These are phyloP conservation scores for Sula dactylatra DNA, from an alignment of 2,113 vertebrate species.

Conservation along the genomic window DNA sequence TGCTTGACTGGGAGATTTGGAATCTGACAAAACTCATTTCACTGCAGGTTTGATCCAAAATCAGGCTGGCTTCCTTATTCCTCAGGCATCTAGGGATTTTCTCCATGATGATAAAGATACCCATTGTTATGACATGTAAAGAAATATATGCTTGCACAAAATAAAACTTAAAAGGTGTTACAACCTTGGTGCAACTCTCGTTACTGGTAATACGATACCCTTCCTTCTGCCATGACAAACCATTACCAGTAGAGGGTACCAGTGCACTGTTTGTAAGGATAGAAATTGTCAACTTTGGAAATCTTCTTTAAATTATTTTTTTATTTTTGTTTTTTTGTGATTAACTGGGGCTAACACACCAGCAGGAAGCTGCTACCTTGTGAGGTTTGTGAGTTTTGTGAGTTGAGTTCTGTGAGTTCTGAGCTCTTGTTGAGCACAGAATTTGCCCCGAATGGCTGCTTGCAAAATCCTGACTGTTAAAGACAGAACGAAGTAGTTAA, in stretches of 20 bases:
- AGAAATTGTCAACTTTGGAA: background rate
- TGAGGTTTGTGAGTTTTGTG: background rate
- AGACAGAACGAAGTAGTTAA: background rate
- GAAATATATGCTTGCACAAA: accelerated
- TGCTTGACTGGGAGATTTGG: background rate
- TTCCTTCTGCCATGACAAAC: background rate
- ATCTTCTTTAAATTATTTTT: background rate
- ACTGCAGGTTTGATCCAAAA: background rate
- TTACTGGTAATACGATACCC: accelerated
- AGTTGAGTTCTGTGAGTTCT: too few species aligned
- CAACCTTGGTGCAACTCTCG: background rate
- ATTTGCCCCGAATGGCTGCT: background rate
- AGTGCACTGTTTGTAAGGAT: background rate
- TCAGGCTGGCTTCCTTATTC: background rate
- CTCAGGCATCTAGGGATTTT: background rate
- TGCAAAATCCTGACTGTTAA: background rate
- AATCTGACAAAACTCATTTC: background rate
- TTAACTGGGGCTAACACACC: background rate
- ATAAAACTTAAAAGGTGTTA: accelerated
- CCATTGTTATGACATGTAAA: accelerated
- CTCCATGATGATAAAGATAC: too few species aligned
- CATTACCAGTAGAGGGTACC: slow-evolving; percentile 48
- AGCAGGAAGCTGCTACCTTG: background rate
- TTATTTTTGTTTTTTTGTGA: background rate
- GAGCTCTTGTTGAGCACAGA: background rate